Conservation (phyloP, 1,140 invertebrate species). For the Parasteatoda tepidariorum region DNA sequence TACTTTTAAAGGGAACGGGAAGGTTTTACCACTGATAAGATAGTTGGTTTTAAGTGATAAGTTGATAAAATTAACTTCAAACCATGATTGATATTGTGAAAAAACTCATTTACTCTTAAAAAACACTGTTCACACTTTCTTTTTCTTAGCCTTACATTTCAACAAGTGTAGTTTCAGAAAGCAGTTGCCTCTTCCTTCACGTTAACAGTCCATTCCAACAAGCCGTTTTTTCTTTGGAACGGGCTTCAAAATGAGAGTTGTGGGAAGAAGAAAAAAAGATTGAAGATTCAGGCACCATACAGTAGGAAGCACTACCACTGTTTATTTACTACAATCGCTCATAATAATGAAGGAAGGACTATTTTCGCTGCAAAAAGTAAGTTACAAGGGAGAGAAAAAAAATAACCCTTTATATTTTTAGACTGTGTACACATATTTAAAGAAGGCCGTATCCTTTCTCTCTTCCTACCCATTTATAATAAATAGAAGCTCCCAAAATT, state of each 20-base stretch:
- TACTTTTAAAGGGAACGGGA: too few relatives aligned
- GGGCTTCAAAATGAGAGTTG: not conserved
- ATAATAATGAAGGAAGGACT: constrained; percentile 56
- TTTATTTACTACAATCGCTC: constrained; percentile 59
- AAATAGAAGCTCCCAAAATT: constrained; percentile 37
- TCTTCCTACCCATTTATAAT: constrained; percentile 22
- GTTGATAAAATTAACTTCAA: too few relatives aligned
- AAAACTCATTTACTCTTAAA: too few relatives aligned
- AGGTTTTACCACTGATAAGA: too few relatives aligned
- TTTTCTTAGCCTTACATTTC: too few relatives aligned
- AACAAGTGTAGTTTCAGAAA: not conserved
- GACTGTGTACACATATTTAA: constrained; percentile 40
- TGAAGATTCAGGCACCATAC: constrained; percentile 30
- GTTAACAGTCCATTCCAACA: not conserved
- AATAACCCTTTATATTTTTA: constrained; percentile 58
- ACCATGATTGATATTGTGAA: too few relatives aligned
- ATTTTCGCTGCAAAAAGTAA: constrained; percentile 53
- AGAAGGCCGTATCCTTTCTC: constrained; percentile 26
- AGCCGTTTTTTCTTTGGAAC: not conserved
- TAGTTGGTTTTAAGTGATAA: too few relatives aligned
- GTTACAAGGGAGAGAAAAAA: constrained; percentile 22
- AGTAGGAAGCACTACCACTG: constrained; percentile 8
- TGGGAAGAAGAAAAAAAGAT: constrained; percentile 14
- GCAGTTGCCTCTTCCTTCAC: not conserved
- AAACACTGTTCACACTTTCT: too few relatives aligned